Base-by-base conservation (phyloP, 2,888 invertebrate genomes). In the Subacronicta megacephala region DNA sequence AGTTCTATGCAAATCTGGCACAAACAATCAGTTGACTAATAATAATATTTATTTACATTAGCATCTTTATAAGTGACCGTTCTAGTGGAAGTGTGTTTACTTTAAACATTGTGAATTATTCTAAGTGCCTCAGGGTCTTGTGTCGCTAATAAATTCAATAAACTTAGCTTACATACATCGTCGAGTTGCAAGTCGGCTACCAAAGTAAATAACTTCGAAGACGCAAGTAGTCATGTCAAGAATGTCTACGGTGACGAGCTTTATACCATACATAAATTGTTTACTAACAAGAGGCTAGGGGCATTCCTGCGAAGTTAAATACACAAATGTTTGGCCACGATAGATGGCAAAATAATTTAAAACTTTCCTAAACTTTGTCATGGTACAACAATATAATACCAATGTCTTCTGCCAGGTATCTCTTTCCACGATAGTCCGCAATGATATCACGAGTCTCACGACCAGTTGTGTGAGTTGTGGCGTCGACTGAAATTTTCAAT, bases 111-210 rank as follows among this genome's bases (percentile, higher is more conserved):
- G 18, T 37, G 20, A 62, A 43, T 43, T 62, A 62, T 57, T 41
- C 47, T 26, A 66, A 6, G 56, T 52, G 55, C 37, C 38, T 35
- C 13, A 59, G 60, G 61, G 61, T 58, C 47, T 72, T 65, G 59
- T 56, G 58, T 55, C 62, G 50, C 58, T 67, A 73, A 74, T 72
- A 67, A 67, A 46, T 62, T 65, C 58, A 62, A 68, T 60, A 70
- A 75, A 68, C 71, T 69, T 69, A 38, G 20, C 45, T 57, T 54
- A 62, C 61, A 31, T 43, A 60, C 43, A 50, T 38, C 23, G 18
- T 33, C 40, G 38, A 18, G 43, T 26, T 37, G 17, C 44, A 29
- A 31, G 49, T 35, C 36, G 16, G 23, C 43, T 12, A 18, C 49
- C 15, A 36, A 52, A 55, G 37, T 46, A 15, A 26, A 44, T 29